phyloP scores from a whole-genome alignment of 2,797 vertebrate genomes.

The Gastrophryne carolinensis region DNA sequence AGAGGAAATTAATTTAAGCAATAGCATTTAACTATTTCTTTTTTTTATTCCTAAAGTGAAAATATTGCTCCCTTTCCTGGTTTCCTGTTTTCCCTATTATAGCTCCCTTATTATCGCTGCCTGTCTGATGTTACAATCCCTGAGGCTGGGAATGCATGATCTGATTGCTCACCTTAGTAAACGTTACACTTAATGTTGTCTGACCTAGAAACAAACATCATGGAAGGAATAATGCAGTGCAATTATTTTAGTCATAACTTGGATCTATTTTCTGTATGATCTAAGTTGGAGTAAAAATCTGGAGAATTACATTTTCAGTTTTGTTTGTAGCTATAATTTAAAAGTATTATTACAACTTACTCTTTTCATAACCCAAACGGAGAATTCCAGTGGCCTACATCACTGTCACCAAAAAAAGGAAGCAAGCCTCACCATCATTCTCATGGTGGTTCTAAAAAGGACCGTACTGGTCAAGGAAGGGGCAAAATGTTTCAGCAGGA shows the following conservation, averaged over 20 bases:
- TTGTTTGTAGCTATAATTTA: no score
- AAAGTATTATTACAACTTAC: neutral
- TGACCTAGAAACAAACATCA: constrained; percentile 15
- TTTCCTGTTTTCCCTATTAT: neutral
- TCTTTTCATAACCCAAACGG: neutral
- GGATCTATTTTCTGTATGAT: neutral
- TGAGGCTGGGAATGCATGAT: neutral
- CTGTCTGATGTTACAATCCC: neutral
- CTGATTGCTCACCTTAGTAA: constrained; percentile 18
- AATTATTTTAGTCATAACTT: neutral
- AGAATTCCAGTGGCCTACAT: no score
- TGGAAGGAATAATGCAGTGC: no score
- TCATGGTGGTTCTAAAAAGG: no score
- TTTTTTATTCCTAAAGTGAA: no score
- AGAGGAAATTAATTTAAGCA: no score
- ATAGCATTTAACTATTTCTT: no score
- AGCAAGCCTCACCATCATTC: no score
- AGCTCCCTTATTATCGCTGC: neutral
- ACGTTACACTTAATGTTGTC: constrained; percentile 14
- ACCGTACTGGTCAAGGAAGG: no score
- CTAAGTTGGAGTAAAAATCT: neutral
- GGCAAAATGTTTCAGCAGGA: no score
- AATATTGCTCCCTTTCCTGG: neutral
- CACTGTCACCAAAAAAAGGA: no score
- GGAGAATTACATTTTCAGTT: neutral